phyloP scores from a whole-genome alignment of 2,113 vertebrate species.

The Plecotus auritus region DNA sequence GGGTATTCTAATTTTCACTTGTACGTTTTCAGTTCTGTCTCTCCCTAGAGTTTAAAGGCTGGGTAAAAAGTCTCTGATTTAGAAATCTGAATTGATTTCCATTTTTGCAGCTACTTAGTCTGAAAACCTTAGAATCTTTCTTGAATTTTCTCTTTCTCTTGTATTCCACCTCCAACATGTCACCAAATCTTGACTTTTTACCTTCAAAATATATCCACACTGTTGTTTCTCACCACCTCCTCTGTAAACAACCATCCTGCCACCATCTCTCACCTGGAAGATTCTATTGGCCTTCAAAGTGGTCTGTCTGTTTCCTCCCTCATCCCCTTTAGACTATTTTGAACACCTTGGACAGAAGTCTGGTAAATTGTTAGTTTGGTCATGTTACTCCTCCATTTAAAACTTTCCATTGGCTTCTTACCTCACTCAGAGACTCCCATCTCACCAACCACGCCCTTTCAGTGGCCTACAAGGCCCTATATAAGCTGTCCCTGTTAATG shows the following conservation, averaged over 20 bases:
- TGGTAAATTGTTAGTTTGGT: not conserved
- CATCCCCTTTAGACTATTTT: not conserved
- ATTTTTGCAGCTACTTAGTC: not conserved
- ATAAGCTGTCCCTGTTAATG: accelerated
- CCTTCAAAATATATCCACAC: not conserved
- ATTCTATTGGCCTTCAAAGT: not conserved
- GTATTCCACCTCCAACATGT: not conserved
- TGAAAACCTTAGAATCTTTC: not conserved
- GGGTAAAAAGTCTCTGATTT: not conserved
- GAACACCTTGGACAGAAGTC: not conserved
- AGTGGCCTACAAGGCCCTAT: accelerated
- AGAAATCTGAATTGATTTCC: not conserved
- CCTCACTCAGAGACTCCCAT: not conserved
- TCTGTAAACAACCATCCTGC: not conserved
- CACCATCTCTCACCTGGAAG: not conserved
- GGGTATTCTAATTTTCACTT: not conserved
- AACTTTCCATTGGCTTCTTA: not conserved
- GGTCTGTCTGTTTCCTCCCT: not conserved
- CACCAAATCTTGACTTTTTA: not conserved
- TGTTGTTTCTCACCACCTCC: not conserved
- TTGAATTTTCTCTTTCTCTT: not conserved
- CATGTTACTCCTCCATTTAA: not conserved
- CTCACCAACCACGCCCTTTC: no score
- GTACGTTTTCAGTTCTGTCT: not conserved
- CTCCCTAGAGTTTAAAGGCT: not conserved